These are phyloP conservation scores for Eumerus sabulonum DNA, from an alignment of 2,888 invertebrate species.

Conservation along the genomic window DNA sequence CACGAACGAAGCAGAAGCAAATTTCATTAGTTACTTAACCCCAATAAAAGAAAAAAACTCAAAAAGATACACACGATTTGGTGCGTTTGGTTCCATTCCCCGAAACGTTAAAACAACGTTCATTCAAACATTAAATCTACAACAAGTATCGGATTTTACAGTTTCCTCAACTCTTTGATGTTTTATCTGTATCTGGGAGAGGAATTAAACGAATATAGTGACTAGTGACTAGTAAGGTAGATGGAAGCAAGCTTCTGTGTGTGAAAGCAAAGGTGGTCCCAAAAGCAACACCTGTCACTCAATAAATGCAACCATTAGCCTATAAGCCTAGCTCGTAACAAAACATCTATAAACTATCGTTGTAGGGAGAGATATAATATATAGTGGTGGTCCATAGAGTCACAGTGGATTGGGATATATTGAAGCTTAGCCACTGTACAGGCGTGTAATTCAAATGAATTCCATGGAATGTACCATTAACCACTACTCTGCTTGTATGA, in stretches of 20 bases:
- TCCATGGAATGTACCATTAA: slow-evolving; percentile 60
- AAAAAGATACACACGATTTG: no score
- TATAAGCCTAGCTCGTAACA: slow-evolving; percentile 7
- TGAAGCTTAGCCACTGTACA: slow-evolving; percentile 2
- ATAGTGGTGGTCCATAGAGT: no score
- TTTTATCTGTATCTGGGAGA: neutral
- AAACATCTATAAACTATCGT: neutral
- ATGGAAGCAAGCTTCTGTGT: slow-evolving; percentile 28
- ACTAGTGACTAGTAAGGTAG: no score
- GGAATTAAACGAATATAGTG: no score
- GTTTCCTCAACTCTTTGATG: slow-evolving; percentile 25
- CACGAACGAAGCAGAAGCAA: slow-evolving; percentile 24
- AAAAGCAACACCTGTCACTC: slow-evolving; percentile 41
- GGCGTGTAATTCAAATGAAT: slow-evolving; percentile 47
- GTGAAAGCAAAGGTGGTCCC: slow-evolving; percentile 6
- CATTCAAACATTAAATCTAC: slow-evolving; percentile 52
- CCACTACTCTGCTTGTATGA: neutral
- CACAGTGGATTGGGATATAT: no score
- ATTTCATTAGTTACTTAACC: slow-evolving; percentile 65
- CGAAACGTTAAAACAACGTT: slow-evolving; percentile 48
- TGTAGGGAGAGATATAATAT: no score
- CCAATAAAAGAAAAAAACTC: slow-evolving; percentile 44
- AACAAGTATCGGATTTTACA: slow-evolving; percentile 63
- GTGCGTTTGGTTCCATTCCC: slow-evolving; percentile 41
- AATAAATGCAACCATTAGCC: slow-evolving; percentile 28